phyloP scores from a whole-genome alignment of 2,888 invertebrate genomes.

The Brenthis daphne region DNA sequence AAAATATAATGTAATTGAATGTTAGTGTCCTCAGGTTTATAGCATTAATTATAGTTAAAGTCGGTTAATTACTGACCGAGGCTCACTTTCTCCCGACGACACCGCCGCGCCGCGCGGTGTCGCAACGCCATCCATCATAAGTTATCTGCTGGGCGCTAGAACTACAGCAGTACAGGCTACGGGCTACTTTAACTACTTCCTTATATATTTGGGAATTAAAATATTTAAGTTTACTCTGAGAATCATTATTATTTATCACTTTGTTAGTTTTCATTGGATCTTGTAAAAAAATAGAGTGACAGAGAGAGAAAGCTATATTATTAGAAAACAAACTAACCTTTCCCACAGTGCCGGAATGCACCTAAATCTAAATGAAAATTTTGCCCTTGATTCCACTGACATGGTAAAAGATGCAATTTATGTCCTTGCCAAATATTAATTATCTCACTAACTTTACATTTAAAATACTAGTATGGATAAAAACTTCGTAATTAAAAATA shows the following conservation, averaged over 20 bases:
- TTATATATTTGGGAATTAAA: not conserved
- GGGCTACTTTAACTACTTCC: not conserved
- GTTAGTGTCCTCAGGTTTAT: not conserved
- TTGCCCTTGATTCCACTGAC: not conserved
- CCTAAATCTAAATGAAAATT: too few relatives aligned
- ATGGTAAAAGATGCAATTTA: not conserved
- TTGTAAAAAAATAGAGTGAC: too few relatives aligned
- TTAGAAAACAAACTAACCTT: too few relatives aligned
- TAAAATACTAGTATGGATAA: too few relatives aligned
- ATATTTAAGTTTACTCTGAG: too few relatives aligned
- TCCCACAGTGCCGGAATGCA: too few relatives aligned
- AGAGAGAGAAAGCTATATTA: too few relatives aligned
- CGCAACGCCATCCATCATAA: slow-evolving; percentile 17
- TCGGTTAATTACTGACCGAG: not conserved
- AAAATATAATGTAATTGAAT: slow-evolving; percentile 1
- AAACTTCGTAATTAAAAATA: not conserved
- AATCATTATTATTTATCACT: too few relatives aligned
- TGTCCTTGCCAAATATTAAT: too few relatives aligned
- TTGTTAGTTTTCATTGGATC: too few relatives aligned
- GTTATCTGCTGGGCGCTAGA: not conserved
- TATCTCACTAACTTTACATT: too few relatives aligned
- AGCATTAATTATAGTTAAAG: slow-evolving; percentile 7
- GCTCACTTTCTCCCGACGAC: not conserved
- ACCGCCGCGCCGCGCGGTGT: not conserved
- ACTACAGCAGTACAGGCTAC: too few relatives aligned